Conservation (phyloP, 2,113 vertebrate genomes). For the Myotis lucifugus region DNA sequence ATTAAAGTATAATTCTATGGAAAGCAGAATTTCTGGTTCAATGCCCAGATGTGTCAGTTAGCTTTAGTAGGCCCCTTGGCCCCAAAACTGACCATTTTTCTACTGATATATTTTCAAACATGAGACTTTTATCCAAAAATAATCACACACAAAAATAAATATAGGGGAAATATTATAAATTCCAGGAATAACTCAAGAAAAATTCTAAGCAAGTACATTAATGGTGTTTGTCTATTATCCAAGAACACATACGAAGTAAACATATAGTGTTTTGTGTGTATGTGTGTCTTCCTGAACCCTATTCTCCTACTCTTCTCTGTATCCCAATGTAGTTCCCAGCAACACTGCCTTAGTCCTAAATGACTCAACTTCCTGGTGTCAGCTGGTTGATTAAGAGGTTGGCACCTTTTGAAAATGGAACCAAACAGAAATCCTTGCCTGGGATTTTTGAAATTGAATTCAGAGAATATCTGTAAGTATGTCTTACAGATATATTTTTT, state of each 20-base stretch:
- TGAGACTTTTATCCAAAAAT: background rate
- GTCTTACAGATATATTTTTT: background rate
- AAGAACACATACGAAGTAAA: background rate
- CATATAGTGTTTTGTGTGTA: background rate
- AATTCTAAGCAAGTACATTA: background rate
- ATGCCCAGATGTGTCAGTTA: slow-evolving; percentile 52
- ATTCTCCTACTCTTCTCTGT: background rate
- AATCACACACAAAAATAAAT: slow-evolving; percentile 6
- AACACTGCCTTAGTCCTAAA: background rate
- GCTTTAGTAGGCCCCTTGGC: slow-evolving; percentile 14
- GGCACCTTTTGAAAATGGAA: background rate
- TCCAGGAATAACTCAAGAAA: background rate
- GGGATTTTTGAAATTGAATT: background rate
- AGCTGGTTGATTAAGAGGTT: background rate
- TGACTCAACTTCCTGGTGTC: background rate
- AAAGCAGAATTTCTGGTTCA: slow-evolving; percentile 54
- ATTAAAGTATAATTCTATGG: slow-evolving; percentile 50
- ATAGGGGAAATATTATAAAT: background rate
- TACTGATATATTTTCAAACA: slow-evolving; percentile 49
- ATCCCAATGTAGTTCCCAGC: background rate
- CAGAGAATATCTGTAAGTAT: background rate
- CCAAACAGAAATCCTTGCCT: background rate
- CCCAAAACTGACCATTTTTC: slow-evolving; percentile 50
- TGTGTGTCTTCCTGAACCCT: background rate
- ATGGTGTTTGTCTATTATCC: background rate